Evolutionary conservation across 2,888 invertebrate genomes (phyloP), one percentile per base, ranked within the genome.

Genomic region (Sphinx pinastri): DNA sequence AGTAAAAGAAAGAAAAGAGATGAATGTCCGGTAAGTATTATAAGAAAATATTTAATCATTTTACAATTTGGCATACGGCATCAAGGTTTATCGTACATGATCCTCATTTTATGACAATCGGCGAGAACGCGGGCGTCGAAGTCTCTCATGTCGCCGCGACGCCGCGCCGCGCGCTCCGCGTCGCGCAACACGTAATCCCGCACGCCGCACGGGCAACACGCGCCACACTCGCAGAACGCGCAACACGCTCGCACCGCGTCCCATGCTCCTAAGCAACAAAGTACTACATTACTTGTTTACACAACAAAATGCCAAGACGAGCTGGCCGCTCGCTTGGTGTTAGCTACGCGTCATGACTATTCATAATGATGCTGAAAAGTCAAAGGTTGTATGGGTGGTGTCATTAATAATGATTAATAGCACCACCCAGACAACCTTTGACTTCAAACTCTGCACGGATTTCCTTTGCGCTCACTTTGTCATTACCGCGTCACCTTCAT

Each of bases 211-310:
- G 77, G 68, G 5, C 82, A 79, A 75, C 90, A 88, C 0, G 75
- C 69, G 7, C 88, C 87, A 72, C 91, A 90, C 19, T 71, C 47
- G 76, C 92, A 91, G 76, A 90, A 90, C 0, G 88, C 77, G 66
- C 91, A 90, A 49, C 85, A 78, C 0, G 82, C 81, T 0, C 70
- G 75, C 47, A 90, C 87, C 0, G 84, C 79, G 1, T 78, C 77
- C 84, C 83, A 82, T 0, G 90, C 90, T 69, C 92, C 92, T 91
- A 45, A 31, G 59, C 19, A 19, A 55, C 16, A 38, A 38, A 8
- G 38, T 8, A 38, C 7, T 25, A 3, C 38, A 3, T 38, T 38
- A 38, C 38, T 38, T 7, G 0, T 38, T 38, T 38, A 38, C 38
- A 38, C 38, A 7, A 38, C 38, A 38, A 38, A 38, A 38, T 5